Conservation (phyloP, 1,140 invertebrate genomes). For the Drosophila repleta region DNA sequence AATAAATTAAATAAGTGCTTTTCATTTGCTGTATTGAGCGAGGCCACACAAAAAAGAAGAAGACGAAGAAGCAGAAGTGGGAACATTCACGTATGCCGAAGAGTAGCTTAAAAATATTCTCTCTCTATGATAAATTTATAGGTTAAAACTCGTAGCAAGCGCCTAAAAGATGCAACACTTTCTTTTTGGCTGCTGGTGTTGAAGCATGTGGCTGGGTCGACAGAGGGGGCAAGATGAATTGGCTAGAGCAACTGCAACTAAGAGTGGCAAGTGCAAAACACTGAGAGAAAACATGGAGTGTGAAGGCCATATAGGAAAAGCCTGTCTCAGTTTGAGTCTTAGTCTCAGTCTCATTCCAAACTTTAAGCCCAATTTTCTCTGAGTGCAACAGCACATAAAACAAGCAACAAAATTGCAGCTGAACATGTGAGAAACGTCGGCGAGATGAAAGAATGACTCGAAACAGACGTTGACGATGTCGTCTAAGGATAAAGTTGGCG, state of each 20-base stretch:
- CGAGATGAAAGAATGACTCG: constrained; percentile 43
- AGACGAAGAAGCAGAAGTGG: neutral
- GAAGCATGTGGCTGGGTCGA: constrained; percentile 21
- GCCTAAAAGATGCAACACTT: constrained; percentile 60
- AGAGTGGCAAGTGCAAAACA: constrained; percentile 50
- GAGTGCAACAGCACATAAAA: constrained; percentile 64
- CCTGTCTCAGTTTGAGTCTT: neutral
- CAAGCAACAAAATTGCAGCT: constrained; percentile 66
- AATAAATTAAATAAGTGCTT: constrained; percentile 29
- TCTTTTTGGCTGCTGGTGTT: constrained; percentile 43
- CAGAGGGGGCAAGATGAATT: neutral
- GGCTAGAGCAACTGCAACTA: neutral
- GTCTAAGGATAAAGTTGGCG: constrained; percentile 69
- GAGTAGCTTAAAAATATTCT: constrained; percentile 44
- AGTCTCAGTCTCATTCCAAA: neutral
- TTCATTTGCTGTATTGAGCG: constrained; percentile 35
- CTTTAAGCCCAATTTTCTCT: neutral
- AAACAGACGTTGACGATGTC: constrained; percentile 69
- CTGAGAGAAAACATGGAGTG: constrained; percentile 1
- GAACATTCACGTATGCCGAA: constrained; percentile 21
- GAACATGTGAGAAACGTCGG: constrained; percentile 61
- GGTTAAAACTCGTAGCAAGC: constrained; percentile 35
- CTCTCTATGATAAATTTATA: constrained; percentile 58
- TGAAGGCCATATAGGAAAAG: neutral
- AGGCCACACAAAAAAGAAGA: neutral